phyloP scores from a whole-genome alignment of 2,797 vertebrate species.

The Somateria mollissima region DNA sequence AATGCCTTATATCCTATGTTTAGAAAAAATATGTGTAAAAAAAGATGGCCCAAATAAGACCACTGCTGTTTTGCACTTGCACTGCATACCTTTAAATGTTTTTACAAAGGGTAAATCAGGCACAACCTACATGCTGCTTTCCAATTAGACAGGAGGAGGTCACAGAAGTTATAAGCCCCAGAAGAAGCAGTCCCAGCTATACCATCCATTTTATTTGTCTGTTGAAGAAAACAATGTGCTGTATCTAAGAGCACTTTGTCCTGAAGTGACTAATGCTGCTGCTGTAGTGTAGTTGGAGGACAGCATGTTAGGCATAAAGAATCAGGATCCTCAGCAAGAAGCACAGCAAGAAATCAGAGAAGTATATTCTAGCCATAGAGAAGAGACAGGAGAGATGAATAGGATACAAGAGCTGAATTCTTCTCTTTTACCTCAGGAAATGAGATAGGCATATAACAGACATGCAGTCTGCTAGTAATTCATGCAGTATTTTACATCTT shows the following conservation, averaged over 20 bases:
- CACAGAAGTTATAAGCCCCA: neutral
- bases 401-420: constrained; percentile 10
- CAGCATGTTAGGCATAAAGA: constrained; percentile 52
- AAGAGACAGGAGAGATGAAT: constrained; percentile 55
- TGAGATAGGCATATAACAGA: neutral
- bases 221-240: constrained; percentile 19
- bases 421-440: constrained; percentile 13
- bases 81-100: neutral
- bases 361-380: constrained; percentile 21
- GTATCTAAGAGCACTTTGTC: constrained; percentile 36
- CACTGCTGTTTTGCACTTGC: neutral
- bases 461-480: neutral
- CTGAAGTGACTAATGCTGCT: constrained; percentile 26
- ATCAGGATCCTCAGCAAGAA: constrained; percentile 37
- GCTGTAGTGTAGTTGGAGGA: constrained; percentile 43
- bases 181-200: neutral
- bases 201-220: constrained; percentile 37
- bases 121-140: neutral
- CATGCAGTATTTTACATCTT: neutral
- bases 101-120: neutral
- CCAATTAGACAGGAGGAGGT: neutral
- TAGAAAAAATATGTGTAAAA: neutral
- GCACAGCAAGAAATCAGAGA: constrained; percentile 33
- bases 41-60: neutral
- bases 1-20: neutral